Evolutionary conservation across 2,888 invertebrate species (phyloP).

Genomic region (Dryocosmus kuriphilus): DNA sequence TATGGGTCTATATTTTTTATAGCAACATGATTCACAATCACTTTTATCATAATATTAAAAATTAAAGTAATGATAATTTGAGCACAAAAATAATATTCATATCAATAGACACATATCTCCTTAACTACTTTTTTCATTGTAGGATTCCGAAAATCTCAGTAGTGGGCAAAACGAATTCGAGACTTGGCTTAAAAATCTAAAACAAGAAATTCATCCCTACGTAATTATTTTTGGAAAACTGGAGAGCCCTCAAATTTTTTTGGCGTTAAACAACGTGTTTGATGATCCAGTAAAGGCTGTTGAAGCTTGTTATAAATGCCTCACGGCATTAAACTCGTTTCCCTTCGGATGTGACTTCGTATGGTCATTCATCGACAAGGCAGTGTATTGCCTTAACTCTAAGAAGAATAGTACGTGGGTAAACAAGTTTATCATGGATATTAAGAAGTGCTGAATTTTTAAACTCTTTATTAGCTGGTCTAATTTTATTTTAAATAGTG

Average conservation of each 20-base stretch:
- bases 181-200: slow-evolving; percentile 11
- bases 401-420: slow-evolving; percentile 4
- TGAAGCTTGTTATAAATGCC: slow-evolving; percentile 46
- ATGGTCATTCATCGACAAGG: slow-evolving; percentile 42
- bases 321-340: slow-evolving; percentile 42
- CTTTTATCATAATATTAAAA: background rate
- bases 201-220: slow-evolving; percentile 36
- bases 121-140: background rate
- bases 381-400: slow-evolving; percentile 26
- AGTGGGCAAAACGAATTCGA: slow-evolving; percentile 7
- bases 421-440: no score
- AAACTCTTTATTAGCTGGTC: no score
- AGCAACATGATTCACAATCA: no score
- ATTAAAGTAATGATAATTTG: no score
- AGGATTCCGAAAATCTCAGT: slow-evolving; percentile 27
- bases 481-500: no score
- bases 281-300: slow-evolving; percentile 35
- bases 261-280: slow-evolving; percentile 19
- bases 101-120: background rate
- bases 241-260: no score
- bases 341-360: slow-evolving; percentile 40
- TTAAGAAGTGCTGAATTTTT: no score
- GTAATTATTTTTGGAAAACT: slow-evolving; percentile 40
- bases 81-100: no score
- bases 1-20: no score